Conservation (phyloP, 37 sponge, comb jelly and placozoan species). For the Tethya wilhelma region DNA sequence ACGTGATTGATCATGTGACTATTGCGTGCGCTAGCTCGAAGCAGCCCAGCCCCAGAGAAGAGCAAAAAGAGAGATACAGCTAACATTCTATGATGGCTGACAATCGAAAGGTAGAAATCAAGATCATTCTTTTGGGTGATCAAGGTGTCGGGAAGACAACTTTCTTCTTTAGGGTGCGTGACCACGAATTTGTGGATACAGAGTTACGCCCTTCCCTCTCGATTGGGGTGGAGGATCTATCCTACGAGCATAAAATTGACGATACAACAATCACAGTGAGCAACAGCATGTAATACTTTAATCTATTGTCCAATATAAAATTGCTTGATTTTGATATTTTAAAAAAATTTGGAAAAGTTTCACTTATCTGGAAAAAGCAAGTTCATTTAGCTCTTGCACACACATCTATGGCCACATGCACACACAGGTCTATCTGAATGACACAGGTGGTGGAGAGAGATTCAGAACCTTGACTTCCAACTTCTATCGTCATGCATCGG, state of each 20-base stretch:
- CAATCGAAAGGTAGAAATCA: conserved; percentile 33
- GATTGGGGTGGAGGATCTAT: conserved; percentile 40
- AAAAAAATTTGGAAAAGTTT: too few species aligned
- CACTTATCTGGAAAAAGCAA: too few species aligned
- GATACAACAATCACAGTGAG: conserved; percentile 28
- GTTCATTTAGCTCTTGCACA: too few species aligned
- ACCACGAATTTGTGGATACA: conserved; percentile 42
- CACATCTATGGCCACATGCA: too few species aligned
- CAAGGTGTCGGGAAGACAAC: conserved; percentile 76
- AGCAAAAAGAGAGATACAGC: too few species aligned
- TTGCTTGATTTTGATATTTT: too few species aligned
- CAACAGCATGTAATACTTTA: too few species aligned
- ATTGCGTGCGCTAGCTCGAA: neutral
- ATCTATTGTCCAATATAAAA: too few species aligned
- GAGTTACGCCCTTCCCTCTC: conserved; percentile 3
- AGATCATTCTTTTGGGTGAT: conserved; percentile 73
- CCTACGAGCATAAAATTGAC: conserved; percentile 9
- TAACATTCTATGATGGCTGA: too few species aligned
- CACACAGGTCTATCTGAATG: conserved; percentile 59
- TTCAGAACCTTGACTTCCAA: conserved; percentile 73
- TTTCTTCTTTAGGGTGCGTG: conserved; percentile 40
- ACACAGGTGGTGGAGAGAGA: conserved; percentile 83
- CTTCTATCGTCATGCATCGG: conserved; percentile 69
- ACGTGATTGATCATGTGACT: too few species aligned
- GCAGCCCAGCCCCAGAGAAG: neutral